phyloP scores from a whole-genome alignment of 37 sponge, comb jelly and placozoan species.

The Ianthella basta region DNA sequence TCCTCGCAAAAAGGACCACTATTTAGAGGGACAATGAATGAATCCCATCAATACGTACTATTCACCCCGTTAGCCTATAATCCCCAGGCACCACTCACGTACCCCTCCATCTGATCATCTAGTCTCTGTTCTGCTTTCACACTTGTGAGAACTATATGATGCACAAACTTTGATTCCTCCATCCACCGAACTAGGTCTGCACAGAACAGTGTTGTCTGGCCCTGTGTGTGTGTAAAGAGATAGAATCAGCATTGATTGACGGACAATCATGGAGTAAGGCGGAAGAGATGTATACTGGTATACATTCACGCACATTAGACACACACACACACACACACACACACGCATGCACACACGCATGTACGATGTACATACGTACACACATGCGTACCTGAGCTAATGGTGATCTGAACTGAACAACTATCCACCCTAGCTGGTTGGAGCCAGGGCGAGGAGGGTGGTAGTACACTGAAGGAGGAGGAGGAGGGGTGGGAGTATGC shows the following conservation, averaged over 20 bases:
- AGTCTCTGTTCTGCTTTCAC: constrained; percentile 61
- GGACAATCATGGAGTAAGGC: too few species aligned
- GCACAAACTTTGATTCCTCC: constrained; percentile 1
- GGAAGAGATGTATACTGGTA: too few species aligned
- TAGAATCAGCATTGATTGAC: background rate
- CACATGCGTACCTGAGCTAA: constrained; percentile 58
- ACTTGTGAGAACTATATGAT: constrained; percentile 48
- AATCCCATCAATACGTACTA: too few species aligned
- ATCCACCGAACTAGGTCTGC: constrained; percentile 49
- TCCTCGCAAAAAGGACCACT: too few species aligned
- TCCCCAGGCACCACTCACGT: too few species aligned
- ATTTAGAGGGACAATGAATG: too few species aligned
- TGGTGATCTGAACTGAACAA: constrained; percentile 71
- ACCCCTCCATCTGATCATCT: constrained; percentile 61
- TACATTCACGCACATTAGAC: background rate
- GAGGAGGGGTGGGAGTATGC: background rate
- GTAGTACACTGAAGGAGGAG: constrained; percentile 38
- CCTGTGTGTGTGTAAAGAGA: constrained; percentile 20
- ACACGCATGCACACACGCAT: background rate
- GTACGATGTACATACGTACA: background rate
- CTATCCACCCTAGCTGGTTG: constrained; percentile 9
- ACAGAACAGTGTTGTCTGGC: constrained; percentile 26
- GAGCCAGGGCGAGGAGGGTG: background rate
- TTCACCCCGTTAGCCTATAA: too few species aligned
- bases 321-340: background rate